Evolutionary conservation across 23 tunicate genomes (phyloP).

Genomic region (Styela clava): DNA sequence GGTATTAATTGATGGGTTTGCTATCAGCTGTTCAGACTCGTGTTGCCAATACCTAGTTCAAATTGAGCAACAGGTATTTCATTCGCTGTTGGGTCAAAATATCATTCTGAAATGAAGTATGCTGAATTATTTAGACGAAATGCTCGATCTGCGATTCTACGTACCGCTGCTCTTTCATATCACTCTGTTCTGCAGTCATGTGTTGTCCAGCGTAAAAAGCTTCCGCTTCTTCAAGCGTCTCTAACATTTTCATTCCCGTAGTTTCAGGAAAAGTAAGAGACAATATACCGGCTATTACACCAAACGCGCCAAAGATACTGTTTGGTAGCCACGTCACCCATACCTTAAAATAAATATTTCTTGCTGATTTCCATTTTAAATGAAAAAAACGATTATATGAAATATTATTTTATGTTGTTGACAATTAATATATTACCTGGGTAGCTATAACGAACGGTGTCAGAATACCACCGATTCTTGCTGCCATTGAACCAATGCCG

Average conservation of each 20-base stretch:
- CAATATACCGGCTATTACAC: conserved; percentile 35
- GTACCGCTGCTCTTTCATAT: background rate
- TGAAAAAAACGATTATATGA: no score
- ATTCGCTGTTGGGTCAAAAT: background rate
- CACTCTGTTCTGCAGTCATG: background rate
- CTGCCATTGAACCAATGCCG: conserved; percentile 36
- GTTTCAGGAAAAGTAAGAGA: conserved; percentile 64
- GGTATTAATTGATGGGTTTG: no score
- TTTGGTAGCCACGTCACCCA: conserved; percentile 65
- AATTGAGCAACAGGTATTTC: background rate
- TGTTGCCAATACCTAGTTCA: no score
- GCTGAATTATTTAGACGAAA: no score
- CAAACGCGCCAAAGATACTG: conserved; percentile 49
- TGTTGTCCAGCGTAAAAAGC: conserved; percentile 48
- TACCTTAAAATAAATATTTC: no score
- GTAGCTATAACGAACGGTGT: conserved; percentile 36
- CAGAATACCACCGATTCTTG: conserved; percentile 47
- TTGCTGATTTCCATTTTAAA: no score
- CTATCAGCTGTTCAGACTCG: no score
- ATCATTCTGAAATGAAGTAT: no score
- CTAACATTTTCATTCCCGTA: conserved; percentile 54
- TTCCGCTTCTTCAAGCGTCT: conserved; percentile 73
- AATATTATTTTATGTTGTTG: no score
- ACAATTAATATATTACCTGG: no score
- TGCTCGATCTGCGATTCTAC: no score